Base-by-base conservation (phyloP, 2,888 invertebrate genomes). In the Entomobrya multifasciata region DNA sequence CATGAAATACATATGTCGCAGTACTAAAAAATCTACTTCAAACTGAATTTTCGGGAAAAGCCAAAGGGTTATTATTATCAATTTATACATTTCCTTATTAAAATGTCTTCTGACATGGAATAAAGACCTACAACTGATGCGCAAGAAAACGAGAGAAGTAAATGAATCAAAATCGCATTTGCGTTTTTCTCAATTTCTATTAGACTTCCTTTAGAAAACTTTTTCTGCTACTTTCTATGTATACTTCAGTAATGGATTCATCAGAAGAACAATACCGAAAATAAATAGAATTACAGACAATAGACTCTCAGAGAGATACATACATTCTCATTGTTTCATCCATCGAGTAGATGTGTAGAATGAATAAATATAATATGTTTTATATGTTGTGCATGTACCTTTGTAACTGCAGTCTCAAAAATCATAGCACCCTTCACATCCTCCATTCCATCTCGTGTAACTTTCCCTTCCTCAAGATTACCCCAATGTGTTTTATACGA, bases 401-500 rank as follows among this genome's bases (percentile, higher is more conserved):
- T 10, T 36, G 13, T 22, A 8, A 6, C 36, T 6, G 36, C 4
- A 74, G 44, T 44, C 41, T 30, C 30, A 82, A 72, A 60, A 82
- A 74, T 74, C 74, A 49, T 55, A 22, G 79, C 76, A 62, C 57
- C 74, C 60, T 76, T 84, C 30, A 79, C 22, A 30, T 87, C 87
- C 22, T 86, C 88, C 36, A 88, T 80, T 20, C 86, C 88, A 72
- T 62, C 74, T 36, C 87, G 81, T 27, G 74, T 55, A 78, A 88
- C 84, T 74, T 86, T 87, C 57, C 80, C 84, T 30, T 47, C 82
- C 36, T 57, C 77, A n/a, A 90, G 74, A 84, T 87, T 67, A 60
- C 74, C 55, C 88, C 89, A 89, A 52, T 89, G 89, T 41, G 76
- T 22, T 55, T 86, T 70, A 44, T 80, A 67, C 74, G 86, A 80